Percentiles rank a stretch among this genome's conserved stretches.
These are phyloP conservation scores for Drosophila histrio DNA, from an alignment of 2,888 invertebrate species.

Conservation along the genomic window DNA sequence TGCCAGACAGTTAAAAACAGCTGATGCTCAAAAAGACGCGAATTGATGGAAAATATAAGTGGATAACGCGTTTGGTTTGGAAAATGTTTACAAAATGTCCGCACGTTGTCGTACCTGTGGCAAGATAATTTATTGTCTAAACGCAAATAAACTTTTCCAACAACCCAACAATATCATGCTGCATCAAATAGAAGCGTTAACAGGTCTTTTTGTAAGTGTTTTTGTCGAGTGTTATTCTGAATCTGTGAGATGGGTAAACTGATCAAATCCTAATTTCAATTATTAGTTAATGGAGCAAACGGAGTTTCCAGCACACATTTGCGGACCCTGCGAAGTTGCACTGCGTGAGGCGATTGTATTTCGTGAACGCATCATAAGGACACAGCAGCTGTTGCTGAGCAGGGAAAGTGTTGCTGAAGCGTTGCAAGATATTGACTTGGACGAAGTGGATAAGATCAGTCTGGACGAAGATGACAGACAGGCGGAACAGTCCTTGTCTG, in stretches of 20 bases:
- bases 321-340: constrained; percentile 58
- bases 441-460: constrained; percentile 16
- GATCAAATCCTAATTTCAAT: too few relatives aligned
- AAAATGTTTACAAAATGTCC: constrained; percentile 54
- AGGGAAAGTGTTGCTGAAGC: constrained; percentile 16
- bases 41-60: constrained; percentile 14
- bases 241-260: too few relatives aligned
- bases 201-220: constrained; percentile 65
- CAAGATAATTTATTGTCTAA: constrained; percentile 49
- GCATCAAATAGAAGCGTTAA: constrained; percentile 64
- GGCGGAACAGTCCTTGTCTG: not conserved
- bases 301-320: constrained; percentile 52
- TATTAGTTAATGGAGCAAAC: constrained; percentile 45
- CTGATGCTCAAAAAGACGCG: constrained; percentile 34
- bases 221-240: too few relatives aligned
- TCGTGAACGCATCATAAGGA: constrained; percentile 62
- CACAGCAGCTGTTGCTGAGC: constrained; percentile 51
- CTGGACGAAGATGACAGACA: not conserved
- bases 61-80: constrained; percentile 6
- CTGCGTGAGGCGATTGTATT: constrained; percentile 57
- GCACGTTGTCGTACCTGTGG: constrained; percentile 65
- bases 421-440: constrained; percentile 33
- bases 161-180: constrained; percentile 55
- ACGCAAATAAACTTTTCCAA: constrained; percentile 48
- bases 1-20: constrained; percentile 28